Evolutionary conservation across 2,797 vertebrate genomes (phyloP).

Genomic region (Hafferia zeledoni): DNA sequence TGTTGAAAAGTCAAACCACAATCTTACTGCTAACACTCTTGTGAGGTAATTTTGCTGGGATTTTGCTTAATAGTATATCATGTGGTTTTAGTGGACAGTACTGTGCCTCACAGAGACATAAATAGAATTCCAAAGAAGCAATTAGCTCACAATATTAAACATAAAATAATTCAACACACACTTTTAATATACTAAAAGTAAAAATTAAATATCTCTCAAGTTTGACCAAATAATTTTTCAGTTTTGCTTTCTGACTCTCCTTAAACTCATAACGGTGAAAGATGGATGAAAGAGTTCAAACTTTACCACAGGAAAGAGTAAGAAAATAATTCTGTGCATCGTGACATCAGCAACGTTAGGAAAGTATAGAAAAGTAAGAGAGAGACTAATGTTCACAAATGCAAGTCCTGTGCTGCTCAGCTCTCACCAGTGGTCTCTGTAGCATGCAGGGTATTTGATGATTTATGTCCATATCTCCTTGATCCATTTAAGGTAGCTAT

Average conservation of each 20-base stretch:
- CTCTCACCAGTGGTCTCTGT: neutral
- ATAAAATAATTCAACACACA: neutral
- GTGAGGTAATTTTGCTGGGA: conserved; percentile 10
- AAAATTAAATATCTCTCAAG: neutral
- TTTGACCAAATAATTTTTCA: neutral
- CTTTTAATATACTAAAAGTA: neutral
- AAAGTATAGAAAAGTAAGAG: neutral
- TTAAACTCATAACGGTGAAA: neutral
- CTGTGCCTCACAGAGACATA: neutral
- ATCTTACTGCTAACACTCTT: neutral
- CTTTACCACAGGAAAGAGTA: neutral
- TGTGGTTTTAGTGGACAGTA: neutral
- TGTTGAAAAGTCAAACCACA: neutral
- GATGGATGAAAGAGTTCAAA: neutral
- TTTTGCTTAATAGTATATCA: neutral
- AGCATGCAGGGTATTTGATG: neutral
- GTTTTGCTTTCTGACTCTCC: neutral
- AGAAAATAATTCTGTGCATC: neutral
- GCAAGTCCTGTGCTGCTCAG: neutral
- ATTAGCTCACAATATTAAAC: neutral
- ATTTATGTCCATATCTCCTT: neutral
- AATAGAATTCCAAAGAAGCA: neutral
- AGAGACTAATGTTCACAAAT: neutral
- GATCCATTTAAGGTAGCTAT: neutral
- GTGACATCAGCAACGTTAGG: neutral